Evolutionary conservation across 2,797 vertebrate genomes (phyloP).

Genomic region (Cuniculus paca): DNA sequence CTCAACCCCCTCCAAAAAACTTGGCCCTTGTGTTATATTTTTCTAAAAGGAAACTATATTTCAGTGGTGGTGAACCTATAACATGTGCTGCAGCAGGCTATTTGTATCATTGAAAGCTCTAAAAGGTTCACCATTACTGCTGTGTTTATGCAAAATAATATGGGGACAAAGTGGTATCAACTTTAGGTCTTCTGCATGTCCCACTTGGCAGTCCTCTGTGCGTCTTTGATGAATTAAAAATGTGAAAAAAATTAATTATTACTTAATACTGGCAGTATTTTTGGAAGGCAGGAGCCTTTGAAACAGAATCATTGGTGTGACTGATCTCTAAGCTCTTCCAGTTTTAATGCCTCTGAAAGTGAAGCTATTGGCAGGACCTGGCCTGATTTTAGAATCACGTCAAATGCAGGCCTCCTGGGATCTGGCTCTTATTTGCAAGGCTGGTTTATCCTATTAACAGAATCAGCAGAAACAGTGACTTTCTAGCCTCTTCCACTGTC

Average conservation of each 20-base stretch:
- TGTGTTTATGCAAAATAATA: neutral
- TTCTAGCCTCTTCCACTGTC: slow-evolving; percentile 32
- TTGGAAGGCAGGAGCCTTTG: slow-evolving; percentile 53
- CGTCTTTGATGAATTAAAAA: slow-evolving; percentile 78
- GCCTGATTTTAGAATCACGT: slow-evolving; percentile 77
- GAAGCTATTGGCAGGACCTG: slow-evolving; percentile 72
- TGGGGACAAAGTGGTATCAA: neutral
- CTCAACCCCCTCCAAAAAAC: neutral
- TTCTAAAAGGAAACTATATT: slow-evolving; percentile 43
- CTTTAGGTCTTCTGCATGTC: slow-evolving; percentile 1
- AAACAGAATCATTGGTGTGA: neutral
- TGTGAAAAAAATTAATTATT: slow-evolving; percentile 76
- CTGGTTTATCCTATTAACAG: slow-evolving; percentile 82
- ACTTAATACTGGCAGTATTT: slow-evolving; percentile 62
- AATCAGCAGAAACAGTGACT: slow-evolving; percentile 66
- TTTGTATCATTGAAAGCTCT: neutral
- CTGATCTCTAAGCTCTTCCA: slow-evolving; percentile 54
- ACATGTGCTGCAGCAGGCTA: neutral
- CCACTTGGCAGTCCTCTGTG: neutral
- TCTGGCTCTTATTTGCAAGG: slow-evolving; percentile 73
- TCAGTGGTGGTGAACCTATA: neutral
- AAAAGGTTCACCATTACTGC: neutral
- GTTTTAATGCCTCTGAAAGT: slow-evolving; percentile 52
- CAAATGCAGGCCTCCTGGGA: slow-evolving; percentile 67
- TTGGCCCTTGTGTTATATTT: slow-evolving; percentile 8